Conservation (phyloP, 2,797 vertebrate species). For the Enteromius radiatus region DNA sequence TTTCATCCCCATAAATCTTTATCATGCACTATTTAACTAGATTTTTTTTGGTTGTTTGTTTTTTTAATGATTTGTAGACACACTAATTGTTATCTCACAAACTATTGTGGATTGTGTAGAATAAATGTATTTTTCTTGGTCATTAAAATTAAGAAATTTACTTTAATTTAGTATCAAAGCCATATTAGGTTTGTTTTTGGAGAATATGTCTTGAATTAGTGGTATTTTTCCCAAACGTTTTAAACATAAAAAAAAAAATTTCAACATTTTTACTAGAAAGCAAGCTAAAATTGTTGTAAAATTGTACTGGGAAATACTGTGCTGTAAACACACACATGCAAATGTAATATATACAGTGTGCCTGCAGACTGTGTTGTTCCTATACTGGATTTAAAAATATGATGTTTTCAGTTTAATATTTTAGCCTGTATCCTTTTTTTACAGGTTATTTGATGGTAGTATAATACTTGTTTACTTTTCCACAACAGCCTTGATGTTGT, state of each 20-base stretch:
- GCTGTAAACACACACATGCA: background rate
- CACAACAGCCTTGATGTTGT: background rate
- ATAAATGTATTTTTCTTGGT: background rate
- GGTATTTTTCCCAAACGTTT: background rate
- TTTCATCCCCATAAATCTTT: background rate
- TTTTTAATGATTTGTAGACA: background rate
- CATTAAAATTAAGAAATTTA: background rate
- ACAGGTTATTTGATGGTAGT: background rate
- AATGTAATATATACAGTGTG: background rate
- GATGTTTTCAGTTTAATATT: conserved; percentile 12
- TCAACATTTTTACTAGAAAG: background rate
- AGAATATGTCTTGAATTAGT: no score
- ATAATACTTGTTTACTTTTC: background rate
- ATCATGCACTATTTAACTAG: background rate
- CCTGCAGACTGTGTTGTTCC: background rate
- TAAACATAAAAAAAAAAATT: background rate
- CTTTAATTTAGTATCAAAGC: background rate
- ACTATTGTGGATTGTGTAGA: background rate
- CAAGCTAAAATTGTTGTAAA: no score
- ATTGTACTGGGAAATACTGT: background rate
- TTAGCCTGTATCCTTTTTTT: background rate
- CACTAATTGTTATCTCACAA: background rate
- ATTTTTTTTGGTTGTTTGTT: background rate
- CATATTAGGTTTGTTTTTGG: background rate
- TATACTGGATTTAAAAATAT: conserved; percentile 3